Base-by-base conservation (phyloP, 2,888 invertebrate genomes). In the Pammene fasciana region DNA sequence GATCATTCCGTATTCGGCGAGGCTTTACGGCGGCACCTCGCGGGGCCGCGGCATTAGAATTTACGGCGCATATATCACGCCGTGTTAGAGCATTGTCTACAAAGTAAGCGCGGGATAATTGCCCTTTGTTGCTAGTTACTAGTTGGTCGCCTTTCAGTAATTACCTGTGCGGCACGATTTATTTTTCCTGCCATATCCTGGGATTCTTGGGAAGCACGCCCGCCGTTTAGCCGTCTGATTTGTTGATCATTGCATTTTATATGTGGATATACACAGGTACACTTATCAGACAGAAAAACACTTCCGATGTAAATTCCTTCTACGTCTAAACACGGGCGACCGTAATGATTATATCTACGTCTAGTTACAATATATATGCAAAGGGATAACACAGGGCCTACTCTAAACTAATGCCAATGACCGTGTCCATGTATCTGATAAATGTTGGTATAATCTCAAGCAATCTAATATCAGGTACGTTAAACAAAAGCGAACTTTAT, bases 11-110 rank as follows among this genome's bases (percentile, higher is more conserved):
- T 79, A 84, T 86, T 86, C 85, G 83, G 81, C 79, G 80, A 75
- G 82, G 85, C 83, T 87, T 88, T 86, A 86, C 84, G 76, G 83
- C 78, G 79, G 75, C 77, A 84, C 83, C 87, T 88, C 87, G 88
- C 86, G 86, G 86, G 82, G 82, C 80, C 78, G 82, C 82, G 79
- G 80, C 88, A 86, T 90, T 90, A 90, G 84, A 87, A 89, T 89
- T 88, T 89, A 89, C 85, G 80, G 86, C 87, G 82, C 89, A 83
- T 90, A 87, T 89, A 88, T 91, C 89, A 88, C 81, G 76, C 79
- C 77, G 76, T 78, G 81, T 80, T 82, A 81, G 80, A 78, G 81
- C 84, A 86, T 87, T 87, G 87, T 89, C 86, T 84, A 75, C 82
- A 76, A 82, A 80, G 79, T 84, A 82, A 86, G 79, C 81, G 76